Evolutionary conservation across 1,140 invertebrate species (phyloP), one percentile per base, ranked within the genome.

Genomic region (Druon quercuslanigerum): DNA sequence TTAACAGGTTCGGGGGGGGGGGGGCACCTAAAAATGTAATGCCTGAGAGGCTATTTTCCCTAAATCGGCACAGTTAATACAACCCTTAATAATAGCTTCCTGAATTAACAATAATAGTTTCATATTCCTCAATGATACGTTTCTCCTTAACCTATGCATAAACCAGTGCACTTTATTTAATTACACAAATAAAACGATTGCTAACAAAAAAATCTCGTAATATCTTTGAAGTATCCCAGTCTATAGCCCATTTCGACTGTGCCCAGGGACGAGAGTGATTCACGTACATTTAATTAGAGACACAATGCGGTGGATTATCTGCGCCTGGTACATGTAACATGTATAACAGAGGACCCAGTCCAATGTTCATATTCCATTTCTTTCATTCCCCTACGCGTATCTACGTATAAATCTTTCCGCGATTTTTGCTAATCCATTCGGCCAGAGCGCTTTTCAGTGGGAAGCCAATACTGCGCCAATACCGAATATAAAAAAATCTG

Each of bases 401-500:
- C 60, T 66, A 33, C 25, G 60, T 66, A 66, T 66, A 66, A 66
- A 66, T 66, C 60, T 66, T 66, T 66, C 60, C 33, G 33, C 60
- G 60, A 66, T 66, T 66, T 66, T 66, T 25, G 4, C 60, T 33
- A 66, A 66, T 66, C 60, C 60, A 66, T 66, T 66, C 60, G 60
- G 14, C 25, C 25, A 66, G 60, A 66, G 60, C 60, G 60, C 60
- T 66, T 66, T 66, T 66, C 60, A 66, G 60, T 46, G 60, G 60
- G 33, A 66, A 66, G 60, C 60, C 60, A 66, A 66, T 66, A 66
- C 60, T n/a, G 60, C 20, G 25, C 60, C 60, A 66, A 66, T 66
- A 66, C 60, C 60, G 25, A 66, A 66, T 66, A 66, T 73, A 77
- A 72, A 73, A 57, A 71, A 46, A 50, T 74, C 54, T 56, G 50